Evolutionary conservation across 2,797 vertebrate species (phyloP).

Genomic region (Sebastes iracundus): DNA sequence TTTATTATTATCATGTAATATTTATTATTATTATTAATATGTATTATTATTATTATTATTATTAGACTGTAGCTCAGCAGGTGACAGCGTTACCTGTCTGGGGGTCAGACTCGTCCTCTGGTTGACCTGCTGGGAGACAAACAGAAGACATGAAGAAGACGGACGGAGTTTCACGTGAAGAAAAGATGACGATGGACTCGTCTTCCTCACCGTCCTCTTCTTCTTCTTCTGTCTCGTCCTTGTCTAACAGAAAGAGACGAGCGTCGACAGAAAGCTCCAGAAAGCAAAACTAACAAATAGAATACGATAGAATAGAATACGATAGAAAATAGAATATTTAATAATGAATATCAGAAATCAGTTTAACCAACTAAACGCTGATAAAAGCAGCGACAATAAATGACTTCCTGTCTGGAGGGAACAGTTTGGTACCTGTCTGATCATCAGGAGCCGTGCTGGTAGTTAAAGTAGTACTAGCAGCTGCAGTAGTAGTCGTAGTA

Average conservation of each 20-base stretch:
- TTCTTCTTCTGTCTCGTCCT: neutral
- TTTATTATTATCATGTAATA: too few relatives aligned
- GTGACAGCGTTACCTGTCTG: neutral
- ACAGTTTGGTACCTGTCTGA: neutral
- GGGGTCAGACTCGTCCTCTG: neutral
- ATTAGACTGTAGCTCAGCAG: neutral
- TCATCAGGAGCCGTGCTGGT: neutral
- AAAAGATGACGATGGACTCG: neutral
- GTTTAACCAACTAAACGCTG: too few relatives aligned
- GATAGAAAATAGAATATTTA: neutral
- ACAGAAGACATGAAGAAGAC: neutral
- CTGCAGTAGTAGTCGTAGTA: neutral
- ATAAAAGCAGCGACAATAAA: too few relatives aligned
- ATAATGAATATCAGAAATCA: too few relatives aligned
- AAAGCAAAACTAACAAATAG: neutral
- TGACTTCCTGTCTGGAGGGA: too few relatives aligned
- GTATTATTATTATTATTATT: neutral
- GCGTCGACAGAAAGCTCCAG: neutral
- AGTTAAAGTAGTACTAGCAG: neutral
- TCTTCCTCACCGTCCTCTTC: neutral
- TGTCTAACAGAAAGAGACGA: neutral
- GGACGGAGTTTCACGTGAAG: neutral
- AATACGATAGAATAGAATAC: neutral
- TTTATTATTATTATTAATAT: too few relatives aligned
- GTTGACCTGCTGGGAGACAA: constrained; percentile 1